Conservation (phyloP, 1,140 invertebrate genomes). For the Cherax destructor region DNA sequence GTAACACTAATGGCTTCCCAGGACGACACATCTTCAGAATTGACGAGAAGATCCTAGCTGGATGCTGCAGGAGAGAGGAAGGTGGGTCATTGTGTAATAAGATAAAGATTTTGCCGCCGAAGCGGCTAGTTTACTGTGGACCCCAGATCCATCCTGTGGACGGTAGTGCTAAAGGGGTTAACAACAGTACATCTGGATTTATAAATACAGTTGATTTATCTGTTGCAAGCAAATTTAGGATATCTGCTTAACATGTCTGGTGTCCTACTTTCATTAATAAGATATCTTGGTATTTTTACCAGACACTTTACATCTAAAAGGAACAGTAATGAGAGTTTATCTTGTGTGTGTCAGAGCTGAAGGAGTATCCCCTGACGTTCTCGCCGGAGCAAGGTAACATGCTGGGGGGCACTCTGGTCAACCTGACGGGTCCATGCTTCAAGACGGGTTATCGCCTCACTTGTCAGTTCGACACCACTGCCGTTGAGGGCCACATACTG, state of each 20-base stretch:
- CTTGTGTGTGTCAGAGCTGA: constrained; percentile 47
- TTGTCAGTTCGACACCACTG: constrained; percentile 79
- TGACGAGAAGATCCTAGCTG: constrained; percentile 94
- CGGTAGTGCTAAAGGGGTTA: too few relatives aligned
- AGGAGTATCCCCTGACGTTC: constrained; percentile 83
- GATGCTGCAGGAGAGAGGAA: constrained; percentile 82
- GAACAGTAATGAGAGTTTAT: too few relatives aligned
- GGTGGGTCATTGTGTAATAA: constrained; percentile 72
- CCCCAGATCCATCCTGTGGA: too few relatives aligned
- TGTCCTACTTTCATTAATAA: too few relatives aligned
- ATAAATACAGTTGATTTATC: too few relatives aligned
- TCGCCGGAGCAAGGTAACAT: constrained; percentile 96
- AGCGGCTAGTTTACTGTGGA: too few relatives aligned
- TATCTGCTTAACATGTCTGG: too few relatives aligned
- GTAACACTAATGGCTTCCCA: constrained; percentile 90
- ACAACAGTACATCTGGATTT: too few relatives aligned
- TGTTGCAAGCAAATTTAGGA: too few relatives aligned
- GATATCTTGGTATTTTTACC: too few relatives aligned
- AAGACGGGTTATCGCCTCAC: constrained; percentile 83
- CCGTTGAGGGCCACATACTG: constrained; percentile 73
- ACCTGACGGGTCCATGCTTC: constrained; percentile 96
- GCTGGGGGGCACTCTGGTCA: constrained; percentile 95
- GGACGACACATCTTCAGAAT: constrained; percentile 95
- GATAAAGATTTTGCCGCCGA: too few relatives aligned
- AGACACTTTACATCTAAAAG: too few relatives aligned